These are phyloP conservation scores for Scolopax rusticola DNA, from an alignment of 2,797 vertebrate genomes.

Conservation along the genomic window DNA sequence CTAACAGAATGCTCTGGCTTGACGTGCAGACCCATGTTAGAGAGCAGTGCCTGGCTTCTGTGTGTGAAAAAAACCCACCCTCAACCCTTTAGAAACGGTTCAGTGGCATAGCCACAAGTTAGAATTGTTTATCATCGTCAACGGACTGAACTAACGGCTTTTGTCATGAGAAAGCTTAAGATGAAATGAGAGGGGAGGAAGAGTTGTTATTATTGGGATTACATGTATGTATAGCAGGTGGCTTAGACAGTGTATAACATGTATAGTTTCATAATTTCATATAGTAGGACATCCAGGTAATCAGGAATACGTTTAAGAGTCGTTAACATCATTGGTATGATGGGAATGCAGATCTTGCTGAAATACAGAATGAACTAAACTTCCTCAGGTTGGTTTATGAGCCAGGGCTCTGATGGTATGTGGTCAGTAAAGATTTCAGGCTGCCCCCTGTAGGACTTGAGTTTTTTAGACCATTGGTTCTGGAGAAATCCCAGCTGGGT, in stretches of 20 bases:
- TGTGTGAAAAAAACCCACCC: not conserved
- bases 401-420: not conserved
- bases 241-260: not conserved
- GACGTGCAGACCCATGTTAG: not conserved
- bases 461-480: not conserved
- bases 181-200: not conserved
- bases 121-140: not conserved
- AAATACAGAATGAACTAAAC: not conserved
- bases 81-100: not conserved
- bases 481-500: not conserved
- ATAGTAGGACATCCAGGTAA: not conserved
- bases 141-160: not conserved
- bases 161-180: not conserved
- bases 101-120: not conserved
- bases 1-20: not conserved
- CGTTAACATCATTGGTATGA: not conserved
- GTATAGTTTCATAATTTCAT: not conserved
- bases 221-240: rapidly evolving
- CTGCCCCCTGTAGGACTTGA: not conserved
- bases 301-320: not conserved
- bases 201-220: not conserved
- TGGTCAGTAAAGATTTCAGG: not conserved
- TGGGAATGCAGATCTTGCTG: not conserved
- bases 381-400: not conserved
- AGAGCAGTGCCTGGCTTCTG: not conserved